phyloP scores from a whole-genome alignment of 2,888 invertebrate species.

The Caprella mutica region DNA sequence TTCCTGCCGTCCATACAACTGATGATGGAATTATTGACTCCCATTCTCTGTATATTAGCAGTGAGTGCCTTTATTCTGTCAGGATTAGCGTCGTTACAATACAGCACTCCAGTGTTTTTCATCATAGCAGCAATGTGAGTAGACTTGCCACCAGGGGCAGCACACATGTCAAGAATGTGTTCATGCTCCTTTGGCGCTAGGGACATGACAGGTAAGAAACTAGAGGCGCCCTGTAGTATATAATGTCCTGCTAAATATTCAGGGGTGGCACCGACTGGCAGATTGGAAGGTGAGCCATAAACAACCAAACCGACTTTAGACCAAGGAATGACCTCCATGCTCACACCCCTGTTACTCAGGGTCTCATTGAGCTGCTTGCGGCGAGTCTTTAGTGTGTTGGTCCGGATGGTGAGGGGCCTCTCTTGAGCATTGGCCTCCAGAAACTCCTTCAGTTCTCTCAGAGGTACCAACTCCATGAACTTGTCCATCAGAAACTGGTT shows the following conservation, averaged over 20 bases:
- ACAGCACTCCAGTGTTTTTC: constrained; percentile 93
- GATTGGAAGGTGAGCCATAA: constrained; percentile 78
- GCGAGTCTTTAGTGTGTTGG: constrained; percentile 49
- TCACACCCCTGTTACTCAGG: constrained; percentile 90
- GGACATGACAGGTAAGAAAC: constrained; percentile 94
- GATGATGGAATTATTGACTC: constrained; percentile 84
- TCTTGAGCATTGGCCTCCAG: constrained; percentile 92
- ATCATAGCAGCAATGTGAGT: constrained; percentile 80
- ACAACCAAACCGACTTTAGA: constrained; percentile 94
- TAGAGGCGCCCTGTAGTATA: constrained; percentile 82
- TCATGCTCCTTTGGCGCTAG: constrained; percentile 93
- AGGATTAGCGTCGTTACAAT: constrained; percentile 89
- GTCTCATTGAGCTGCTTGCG: constrained; percentile 79
- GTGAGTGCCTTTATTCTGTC: constrained; percentile 83
- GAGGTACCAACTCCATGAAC: constrained; percentile 76
- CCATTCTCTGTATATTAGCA: constrained; percentile 92
- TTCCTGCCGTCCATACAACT: constrained; percentile 73
- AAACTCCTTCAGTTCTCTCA: constrained; percentile 79
- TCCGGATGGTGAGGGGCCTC: constrained; percentile 86
- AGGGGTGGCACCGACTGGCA: constrained; percentile 95
- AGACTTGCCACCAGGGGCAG: constrained; percentile 97
- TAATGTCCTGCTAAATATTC: constrained; percentile 98
- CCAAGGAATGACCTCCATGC: constrained; percentile 97
- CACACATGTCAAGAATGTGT: constrained; percentile 87
- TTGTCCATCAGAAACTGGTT: constrained; percentile 90